A percentile compares a stretch with the other conserved stretches of the same genome.
These are phyloP conservation scores for Druon quercuslanigerum DNA, from an alignment of 1,140 invertebrate genomes.

Conservation along the genomic window DNA sequence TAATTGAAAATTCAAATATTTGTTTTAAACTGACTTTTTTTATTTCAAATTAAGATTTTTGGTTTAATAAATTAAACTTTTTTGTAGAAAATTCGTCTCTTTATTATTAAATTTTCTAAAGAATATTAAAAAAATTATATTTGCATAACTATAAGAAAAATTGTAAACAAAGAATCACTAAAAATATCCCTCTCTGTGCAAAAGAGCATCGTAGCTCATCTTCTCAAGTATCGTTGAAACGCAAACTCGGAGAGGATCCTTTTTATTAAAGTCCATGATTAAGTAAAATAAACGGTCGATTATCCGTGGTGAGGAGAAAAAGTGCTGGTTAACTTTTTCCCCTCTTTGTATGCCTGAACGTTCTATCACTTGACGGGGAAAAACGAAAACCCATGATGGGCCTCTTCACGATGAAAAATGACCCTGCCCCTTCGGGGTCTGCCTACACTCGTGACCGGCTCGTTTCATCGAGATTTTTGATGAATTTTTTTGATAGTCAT, in stretches of 20 bases:
- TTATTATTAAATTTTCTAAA: no score
- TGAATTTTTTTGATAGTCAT: slow-evolving; percentile 23
- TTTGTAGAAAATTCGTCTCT: no score
- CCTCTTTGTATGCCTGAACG: background rate
- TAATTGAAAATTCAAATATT: no score
- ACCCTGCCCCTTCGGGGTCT: background rate
- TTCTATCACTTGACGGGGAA: slow-evolving; percentile 8
- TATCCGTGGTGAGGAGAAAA: background rate
- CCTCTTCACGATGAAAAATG: slow-evolving; percentile 28
- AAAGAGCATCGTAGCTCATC: background rate
- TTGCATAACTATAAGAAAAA: no score
- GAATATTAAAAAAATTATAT: no score
- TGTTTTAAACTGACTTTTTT: no score
- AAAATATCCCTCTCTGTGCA: background rate
- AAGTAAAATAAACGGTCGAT: slow-evolving; percentile 13
- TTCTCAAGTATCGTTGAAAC: background rate
- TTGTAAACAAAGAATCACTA: background rate
- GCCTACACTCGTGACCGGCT: background rate
- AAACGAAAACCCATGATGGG: slow-evolving; percentile 10
- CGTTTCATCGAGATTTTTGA: slow-evolving; percentile 13
- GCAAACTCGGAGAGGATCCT: background rate
- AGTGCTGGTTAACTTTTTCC: slow-evolving; percentile 9
- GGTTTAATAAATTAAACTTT: no score
- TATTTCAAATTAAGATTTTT: no score
- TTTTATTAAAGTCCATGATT: background rate